A percentile compares a stretch with the other conserved stretches of the same genome.
Conservation (phyloP, 2,888 invertebrate genomes). For the Xestia xanthographa region DNA sequence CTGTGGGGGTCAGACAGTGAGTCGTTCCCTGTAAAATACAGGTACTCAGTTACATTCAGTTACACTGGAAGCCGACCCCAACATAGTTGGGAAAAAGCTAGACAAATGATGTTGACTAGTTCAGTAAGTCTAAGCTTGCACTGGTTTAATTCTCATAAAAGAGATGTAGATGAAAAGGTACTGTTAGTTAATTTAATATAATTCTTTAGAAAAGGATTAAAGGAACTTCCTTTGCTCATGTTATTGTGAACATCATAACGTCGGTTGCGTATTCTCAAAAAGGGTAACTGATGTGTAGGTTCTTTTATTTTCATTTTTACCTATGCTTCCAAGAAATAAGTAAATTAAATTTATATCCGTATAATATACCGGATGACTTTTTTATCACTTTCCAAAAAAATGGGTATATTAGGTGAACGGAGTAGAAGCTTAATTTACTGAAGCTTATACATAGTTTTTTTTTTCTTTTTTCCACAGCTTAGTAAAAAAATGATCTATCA, state of each 20-base stretch:
- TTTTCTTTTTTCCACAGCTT: too few relatives aligned
- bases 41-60: neutral
- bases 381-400: too few relatives aligned
- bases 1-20: neutral
- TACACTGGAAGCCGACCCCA: neutral
- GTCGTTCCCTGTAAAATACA: neutral
- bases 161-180: neutral
- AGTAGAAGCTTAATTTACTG: too few relatives aligned
- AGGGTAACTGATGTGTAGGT: neutral
- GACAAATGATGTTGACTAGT: neutral
- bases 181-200: neutral
- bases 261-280: neutral
- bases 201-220: neutral
- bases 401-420: too few relatives aligned
- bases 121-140: neutral
- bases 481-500: too few relatives aligned
- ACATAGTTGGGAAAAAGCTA: neutral
- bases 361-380: too few relatives aligned
- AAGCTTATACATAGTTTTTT: too few relatives aligned
- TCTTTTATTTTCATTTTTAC: too few relatives aligned
- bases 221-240: neutral
- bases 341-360: neutral
- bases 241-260: neutral
- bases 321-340: neutral
- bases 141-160: neutral